These are phyloP conservation scores for Plodia interpunctella DNA, from an alignment of 1,140 invertebrate genomes.

Conservation along the genomic window DNA sequence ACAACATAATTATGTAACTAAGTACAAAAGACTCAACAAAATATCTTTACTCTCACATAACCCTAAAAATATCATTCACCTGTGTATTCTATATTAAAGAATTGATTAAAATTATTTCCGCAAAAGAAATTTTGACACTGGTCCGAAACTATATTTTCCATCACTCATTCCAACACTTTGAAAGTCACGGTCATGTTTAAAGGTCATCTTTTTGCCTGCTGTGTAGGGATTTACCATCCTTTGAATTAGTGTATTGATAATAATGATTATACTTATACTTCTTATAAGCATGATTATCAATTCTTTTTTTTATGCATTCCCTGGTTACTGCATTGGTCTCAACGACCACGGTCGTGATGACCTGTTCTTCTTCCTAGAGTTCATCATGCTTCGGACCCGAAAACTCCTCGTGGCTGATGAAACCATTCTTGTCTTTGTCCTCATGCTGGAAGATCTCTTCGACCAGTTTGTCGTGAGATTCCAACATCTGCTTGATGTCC, in stretches of 20 bases:
- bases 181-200: too few species aligned
- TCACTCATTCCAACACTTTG: too few species aligned
- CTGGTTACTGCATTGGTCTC: background rate
- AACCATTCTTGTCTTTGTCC: conserved; percentile 96
- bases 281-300: background rate
- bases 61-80: background rate
- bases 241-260: too few species aligned
- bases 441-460: conserved; percentile 98
- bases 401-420: conserved; percentile 97
- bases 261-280: too few species aligned
- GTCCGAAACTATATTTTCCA: background rate
- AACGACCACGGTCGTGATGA: conserved; percentile 15
- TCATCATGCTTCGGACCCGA: conserved; percentile 98
- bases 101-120: conserved; percentile 11
- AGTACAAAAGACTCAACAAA: conserved; percentile 51
- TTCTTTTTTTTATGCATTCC: background rate
- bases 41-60: conserved; percentile 15
- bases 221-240: too few species aligned
- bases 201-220: too few species aligned
- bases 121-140: background rate
- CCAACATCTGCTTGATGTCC: conserved; percentile 90
- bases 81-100: conserved; percentile 10
- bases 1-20: conserved; percentile 43
- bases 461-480: conserved; percentile 94
- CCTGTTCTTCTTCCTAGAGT: conserved; percentile 80